These are phyloP conservation scores for Piaya cayana DNA, from an alignment of 2,113 vertebrate genomes.

Conservation along the genomic window DNA sequence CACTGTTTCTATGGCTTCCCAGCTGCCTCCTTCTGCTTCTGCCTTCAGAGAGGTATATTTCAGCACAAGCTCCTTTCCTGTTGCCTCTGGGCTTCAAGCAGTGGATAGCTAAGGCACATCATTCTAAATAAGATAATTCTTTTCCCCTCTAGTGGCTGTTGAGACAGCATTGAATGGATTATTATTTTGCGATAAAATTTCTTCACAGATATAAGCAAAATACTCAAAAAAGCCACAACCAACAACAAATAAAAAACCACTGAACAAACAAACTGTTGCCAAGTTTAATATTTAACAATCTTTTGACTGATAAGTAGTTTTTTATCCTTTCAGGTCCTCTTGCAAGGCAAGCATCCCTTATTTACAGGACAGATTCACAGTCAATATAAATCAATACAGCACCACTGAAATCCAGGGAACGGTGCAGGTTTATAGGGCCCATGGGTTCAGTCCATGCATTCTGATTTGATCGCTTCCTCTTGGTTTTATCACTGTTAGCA, in stretches of 20 bases:
- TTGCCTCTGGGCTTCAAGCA: background rate
- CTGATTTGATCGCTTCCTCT: background rate
- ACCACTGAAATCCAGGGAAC: background rate
- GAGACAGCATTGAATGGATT: background rate
- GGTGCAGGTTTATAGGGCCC: background rate
- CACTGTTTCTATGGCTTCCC: background rate
- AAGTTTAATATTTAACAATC: background rate
- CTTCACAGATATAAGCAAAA: background rate
- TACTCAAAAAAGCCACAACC: background rate
- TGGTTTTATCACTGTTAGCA: background rate
- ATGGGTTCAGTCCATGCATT: background rate
- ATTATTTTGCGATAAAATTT: background rate
- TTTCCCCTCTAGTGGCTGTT: background rate
- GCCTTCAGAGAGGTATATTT: background rate
- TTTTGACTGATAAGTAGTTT: background rate
- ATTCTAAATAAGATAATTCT: background rate
- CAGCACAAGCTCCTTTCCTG: background rate
- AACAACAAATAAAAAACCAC: background rate
- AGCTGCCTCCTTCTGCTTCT: background rate
- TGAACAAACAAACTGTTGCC: background rate
- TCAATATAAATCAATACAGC: background rate
- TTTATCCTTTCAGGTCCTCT: background rate
- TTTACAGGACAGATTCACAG: background rate
- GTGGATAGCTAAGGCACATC: background rate
- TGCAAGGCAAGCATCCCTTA: background rate